A percentile compares a stretch with the other conserved stretches of the same genome.
Evolutionary conservation across 2,888 invertebrate genomes (phyloP).

Genomic region (Ptychoptera albimana): DNA sequence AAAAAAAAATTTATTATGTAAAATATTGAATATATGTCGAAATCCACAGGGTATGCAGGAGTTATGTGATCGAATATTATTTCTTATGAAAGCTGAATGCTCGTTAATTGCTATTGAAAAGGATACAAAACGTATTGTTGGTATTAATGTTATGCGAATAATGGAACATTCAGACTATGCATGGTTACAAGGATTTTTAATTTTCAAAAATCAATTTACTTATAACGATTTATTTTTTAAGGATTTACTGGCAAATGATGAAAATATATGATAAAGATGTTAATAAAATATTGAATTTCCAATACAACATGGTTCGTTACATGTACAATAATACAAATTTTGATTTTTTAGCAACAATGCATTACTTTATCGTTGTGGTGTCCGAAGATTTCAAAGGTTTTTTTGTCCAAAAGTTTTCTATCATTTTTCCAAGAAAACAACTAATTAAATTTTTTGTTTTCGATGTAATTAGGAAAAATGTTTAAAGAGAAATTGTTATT

Average conservation of each 20-base stretch:
- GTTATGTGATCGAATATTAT: not conserved
- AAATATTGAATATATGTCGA: not conserved
- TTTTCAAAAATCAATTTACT: no score
- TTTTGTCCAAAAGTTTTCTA: no score
- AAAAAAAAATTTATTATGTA: not conserved
- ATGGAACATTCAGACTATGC: not conserved
- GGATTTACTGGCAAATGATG: not conserved
- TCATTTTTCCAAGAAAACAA: no score
- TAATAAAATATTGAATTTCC: no score
- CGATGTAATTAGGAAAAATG: not conserved
- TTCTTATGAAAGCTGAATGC: not conserved
- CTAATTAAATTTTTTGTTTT: no score
- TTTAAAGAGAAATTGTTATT: conserved; percentile 1
- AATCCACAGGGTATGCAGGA: not conserved
- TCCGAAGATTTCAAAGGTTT: no score
- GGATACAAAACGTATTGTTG: conserved; percentile 1
- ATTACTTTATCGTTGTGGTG: no score
- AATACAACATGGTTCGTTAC: no score
- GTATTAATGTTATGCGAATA: not conserved
- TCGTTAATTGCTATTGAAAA: conserved; percentile 2
- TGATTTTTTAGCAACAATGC: no score
- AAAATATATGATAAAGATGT: not conserved
- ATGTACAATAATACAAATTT: no score
- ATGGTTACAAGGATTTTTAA: not conserved
- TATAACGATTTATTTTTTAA: not conserved